A percentile compares a stretch with the other conserved stretches of the same genome.
phyloP scores from a whole-genome alignment of 1,140 invertebrate species.

The Arion vulgaris region DNA sequence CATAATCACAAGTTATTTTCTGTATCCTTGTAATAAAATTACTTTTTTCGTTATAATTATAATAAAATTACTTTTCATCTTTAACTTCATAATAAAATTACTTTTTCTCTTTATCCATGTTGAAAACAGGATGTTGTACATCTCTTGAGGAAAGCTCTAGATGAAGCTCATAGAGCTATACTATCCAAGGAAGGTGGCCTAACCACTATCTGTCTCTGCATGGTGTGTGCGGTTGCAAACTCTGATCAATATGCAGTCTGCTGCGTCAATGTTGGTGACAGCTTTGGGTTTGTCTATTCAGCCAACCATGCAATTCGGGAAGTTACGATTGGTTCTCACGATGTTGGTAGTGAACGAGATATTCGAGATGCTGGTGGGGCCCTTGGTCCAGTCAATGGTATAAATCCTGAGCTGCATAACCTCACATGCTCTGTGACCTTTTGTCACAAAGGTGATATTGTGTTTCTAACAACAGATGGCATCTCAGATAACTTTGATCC shows the following conservation, averaged over 20 bases:
- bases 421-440: conserved; percentile 91
- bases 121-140: conserved; percentile 83
- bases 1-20: conserved; percentile 57
- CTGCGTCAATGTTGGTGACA: conserved; percentile 93
- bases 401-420: conserved; percentile 91
- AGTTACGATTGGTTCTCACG: conserved; percentile 83
- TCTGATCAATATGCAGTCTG: conserved; percentile 84
- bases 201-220: conserved; percentile 87
- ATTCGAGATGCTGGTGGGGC: conserved; percentile 94
- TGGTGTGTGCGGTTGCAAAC: conserved; percentile 79
- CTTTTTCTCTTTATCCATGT: not conserved
- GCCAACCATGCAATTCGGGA: conserved; percentile 82
- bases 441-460: conserved; percentile 86
- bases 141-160: conserved; percentile 85
- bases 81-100: too few relatives aligned
- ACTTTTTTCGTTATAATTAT: too few relatives aligned
- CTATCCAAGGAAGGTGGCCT: conserved; percentile 89
- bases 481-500: conserved; percentile 95
- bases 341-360: conserved; percentile 88
- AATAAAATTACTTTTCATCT: too few relatives aligned
- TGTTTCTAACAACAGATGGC: conserved; percentile 92
- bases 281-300: conserved; percentile 89
- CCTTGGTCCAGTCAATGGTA: conserved; percentile 86
- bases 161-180: conserved; percentile 89
- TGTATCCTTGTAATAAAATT: too few relatives aligned